Conservation (phyloP, 2,113 vertebrate genomes). For the Solea solea region DNA sequence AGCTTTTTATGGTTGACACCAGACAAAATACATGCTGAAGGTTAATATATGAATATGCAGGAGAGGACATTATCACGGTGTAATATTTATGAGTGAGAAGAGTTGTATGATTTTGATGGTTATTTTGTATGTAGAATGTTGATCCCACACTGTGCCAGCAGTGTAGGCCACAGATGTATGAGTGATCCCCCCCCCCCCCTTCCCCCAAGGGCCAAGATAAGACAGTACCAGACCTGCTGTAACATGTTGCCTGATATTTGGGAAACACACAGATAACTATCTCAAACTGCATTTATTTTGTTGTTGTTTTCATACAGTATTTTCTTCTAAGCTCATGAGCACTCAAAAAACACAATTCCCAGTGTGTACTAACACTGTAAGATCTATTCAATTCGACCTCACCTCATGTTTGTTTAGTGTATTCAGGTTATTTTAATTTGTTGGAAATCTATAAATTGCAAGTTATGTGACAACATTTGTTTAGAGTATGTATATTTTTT, state of each 20-base stretch:
- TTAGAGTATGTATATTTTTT: conserved; percentile 3
- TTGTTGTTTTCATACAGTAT: conserved; percentile 8
- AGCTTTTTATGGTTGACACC: conserved; percentile 19
- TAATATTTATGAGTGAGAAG: not conserved
- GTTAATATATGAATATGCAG: conserved; percentile 26
- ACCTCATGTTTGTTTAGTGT: conserved; percentile 42
- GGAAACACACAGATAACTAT: conserved; percentile 25
- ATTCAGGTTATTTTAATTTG: conserved; percentile 15
- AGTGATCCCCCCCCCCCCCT: too few relatives aligned
- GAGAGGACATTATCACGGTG: conserved; percentile 4
- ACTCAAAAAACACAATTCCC: not conserved
- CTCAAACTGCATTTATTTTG: not conserved
- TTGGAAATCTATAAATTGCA: conserved; percentile 51
- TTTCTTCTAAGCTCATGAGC: conserved; percentile 9
- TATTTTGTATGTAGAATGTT: conserved; percentile 16
- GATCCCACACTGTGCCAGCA: conserved; percentile 2
- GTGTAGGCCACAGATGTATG: conserved; percentile 25
- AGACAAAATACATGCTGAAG: conserved; percentile 14
- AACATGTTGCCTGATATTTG: not conserved
- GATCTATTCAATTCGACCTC: not conserved
- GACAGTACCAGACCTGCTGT: not conserved
- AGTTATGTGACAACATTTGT: conserved; percentile 59
- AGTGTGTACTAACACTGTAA: conserved; percentile 16
- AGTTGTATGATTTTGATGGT: conserved; percentile 11
- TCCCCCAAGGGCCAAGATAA: not conserved